A percentile compares a stretch with the other conserved stretches of the same genome.
Conservation (phyloP, 2,888 invertebrate species). For the Resseliella maxima region DNA sequence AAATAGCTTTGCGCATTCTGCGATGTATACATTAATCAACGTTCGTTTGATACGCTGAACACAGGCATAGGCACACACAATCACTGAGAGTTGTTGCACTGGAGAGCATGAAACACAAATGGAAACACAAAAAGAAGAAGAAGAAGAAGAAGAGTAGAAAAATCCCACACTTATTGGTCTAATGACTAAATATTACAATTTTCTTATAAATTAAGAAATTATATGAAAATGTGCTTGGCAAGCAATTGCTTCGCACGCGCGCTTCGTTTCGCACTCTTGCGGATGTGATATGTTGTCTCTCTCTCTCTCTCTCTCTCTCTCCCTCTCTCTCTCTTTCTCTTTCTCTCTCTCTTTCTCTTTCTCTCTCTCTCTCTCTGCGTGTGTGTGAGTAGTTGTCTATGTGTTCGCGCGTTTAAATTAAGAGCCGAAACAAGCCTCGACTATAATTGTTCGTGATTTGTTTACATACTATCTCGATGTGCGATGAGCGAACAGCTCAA, state of each 20-base stretch:
- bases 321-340: background rate
- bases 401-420: background rate
- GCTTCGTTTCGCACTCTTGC: background rate
- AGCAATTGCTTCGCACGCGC: background rate
- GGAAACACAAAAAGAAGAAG: background rate
- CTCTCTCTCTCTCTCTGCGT: background rate
- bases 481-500: background rate
- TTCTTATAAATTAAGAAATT: constrained; percentile 51
- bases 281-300: background rate
- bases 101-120: background rate
- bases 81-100: background rate
- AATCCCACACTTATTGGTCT: constrained; percentile 14
- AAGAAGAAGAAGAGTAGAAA: background rate
- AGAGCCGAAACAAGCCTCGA: background rate
- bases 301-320: background rate
- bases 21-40: constrained; percentile 27
- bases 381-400: background rate
- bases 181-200: constrained; percentile 44
- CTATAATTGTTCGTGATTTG: constrained; percentile 43
- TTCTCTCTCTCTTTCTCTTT: background rate
- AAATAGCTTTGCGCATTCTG: constrained; percentile 4
- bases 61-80: background rate
- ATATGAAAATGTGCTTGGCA: background rate
- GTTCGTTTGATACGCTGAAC: background rate
- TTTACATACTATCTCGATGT: constrained; percentile 13